Evolutionary conservation across 2,113 vertebrate species (phyloP).

Genomic region (Dipodomys merriami): DNA sequence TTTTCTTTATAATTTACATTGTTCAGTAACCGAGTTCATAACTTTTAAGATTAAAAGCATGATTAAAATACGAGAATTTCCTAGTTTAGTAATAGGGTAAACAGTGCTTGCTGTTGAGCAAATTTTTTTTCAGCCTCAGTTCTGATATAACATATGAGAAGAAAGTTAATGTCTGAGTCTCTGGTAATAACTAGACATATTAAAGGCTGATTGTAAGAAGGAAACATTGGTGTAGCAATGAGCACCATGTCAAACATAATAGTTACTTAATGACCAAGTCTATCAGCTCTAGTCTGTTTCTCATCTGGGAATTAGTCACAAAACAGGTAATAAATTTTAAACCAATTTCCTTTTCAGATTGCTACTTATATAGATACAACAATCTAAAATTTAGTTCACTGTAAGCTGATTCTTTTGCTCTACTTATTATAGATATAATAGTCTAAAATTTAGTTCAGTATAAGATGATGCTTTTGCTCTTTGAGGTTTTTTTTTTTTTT

Average conservation of each 20-base stretch:
- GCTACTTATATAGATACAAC: neutral
- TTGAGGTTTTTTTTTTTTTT: conserved; percentile 15
- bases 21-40: neutral
- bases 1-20: conserved; percentile 31
- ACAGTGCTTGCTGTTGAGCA: neutral
- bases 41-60: neutral
- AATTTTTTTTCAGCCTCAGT: conserved; percentile 3
- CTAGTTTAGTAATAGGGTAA: neutral
- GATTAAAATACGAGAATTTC: conserved; percentile 13
- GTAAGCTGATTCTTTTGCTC: conserved; percentile 10
- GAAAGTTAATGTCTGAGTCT: neutral
- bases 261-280: neutral
- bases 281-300: neutral
- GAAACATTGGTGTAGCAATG: neutral
- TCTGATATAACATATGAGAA: conserved; percentile 40
- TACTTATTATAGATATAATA: neutral
- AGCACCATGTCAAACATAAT: neutral
- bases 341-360: neutral
- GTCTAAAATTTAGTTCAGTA: conserved; percentile 19
- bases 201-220: neutral
- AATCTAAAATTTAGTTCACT: conserved; percentile 28
- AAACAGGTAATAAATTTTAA: conserved; percentile 19
- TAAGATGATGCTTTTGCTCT: conserved; percentile 10
- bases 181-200: neutral
- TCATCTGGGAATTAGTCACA: conserved; percentile 5